Percentiles rank a stretch among this genome's conserved stretches.
phyloP scores from a whole-genome alignment of 2,888 invertebrate species.

The Lasioglossum vierecki region DNA sequence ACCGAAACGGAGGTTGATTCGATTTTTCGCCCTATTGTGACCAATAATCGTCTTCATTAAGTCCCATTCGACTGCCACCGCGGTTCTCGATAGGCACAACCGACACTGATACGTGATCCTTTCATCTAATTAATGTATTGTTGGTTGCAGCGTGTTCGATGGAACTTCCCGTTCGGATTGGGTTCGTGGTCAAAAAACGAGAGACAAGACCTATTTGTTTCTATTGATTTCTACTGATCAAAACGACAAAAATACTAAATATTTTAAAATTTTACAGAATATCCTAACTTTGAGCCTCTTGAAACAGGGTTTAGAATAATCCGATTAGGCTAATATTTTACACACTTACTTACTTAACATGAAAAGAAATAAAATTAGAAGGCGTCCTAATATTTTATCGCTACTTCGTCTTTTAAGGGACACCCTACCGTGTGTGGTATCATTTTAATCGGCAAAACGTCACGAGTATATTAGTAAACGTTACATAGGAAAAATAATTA shows the following conservation, averaged over 20 bases:
- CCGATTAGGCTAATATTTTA: no score
- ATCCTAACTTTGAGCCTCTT: no score
- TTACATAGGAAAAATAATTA: neutral
- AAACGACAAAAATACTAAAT: no score
- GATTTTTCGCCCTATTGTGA: slow-evolving; percentile 5
- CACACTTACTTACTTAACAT: no score
- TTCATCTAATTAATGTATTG: slow-evolving; percentile 3
- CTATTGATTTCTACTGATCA: no score
- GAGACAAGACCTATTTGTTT: no score
- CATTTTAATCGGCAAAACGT: neutral
- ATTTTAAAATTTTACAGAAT: no score
- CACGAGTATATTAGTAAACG: neutral
- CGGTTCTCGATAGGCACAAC: neutral
- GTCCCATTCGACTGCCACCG: neutral
- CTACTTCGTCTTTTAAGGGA: no score
- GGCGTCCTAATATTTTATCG: no score
- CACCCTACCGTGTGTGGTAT: neutral
- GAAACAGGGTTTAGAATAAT: no score
- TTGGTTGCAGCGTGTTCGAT: neutral
- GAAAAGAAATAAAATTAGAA: no score
- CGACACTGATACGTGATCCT: neutral
- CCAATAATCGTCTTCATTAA: neutral
- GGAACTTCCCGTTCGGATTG: neutral
- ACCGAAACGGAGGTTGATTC: slow-evolving; percentile 10
- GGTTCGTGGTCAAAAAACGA: no score